phyloP scores from a whole-genome alignment of 2,888 invertebrate species.

The Zygaena filipendulae region DNA sequence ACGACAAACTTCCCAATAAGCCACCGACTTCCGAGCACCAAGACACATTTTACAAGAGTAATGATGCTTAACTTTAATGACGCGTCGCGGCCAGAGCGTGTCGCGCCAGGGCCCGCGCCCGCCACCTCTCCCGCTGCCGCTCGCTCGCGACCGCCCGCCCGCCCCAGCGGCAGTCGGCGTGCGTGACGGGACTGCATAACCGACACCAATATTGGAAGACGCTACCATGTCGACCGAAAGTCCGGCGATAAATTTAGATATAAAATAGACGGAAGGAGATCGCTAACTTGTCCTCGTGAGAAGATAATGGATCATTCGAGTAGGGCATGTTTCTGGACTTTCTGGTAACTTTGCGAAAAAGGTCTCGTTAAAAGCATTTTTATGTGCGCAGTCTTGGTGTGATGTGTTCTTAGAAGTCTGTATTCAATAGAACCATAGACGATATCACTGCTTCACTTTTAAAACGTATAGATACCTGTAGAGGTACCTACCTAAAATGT shows the following conservation, averaged over 20 bases:
- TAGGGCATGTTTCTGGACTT: too few relatives aligned
- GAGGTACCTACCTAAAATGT: too few relatives aligned
- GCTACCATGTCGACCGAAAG: constrained; percentile 50
- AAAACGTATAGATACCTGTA: too few relatives aligned
- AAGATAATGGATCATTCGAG: constrained; percentile 66
- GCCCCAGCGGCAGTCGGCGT: constrained; percentile 19
- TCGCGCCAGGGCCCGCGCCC: constrained; percentile 28
- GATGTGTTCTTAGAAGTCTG: constrained; percentile 35
- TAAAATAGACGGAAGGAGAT: constrained; percentile 68
- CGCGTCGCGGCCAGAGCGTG: constrained; percentile 45
- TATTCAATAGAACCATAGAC: too few relatives aligned
- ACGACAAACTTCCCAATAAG: constrained; percentile 58
- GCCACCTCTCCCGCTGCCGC: constrained; percentile 23
- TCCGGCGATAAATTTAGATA: constrained; percentile 68
- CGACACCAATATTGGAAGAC: constrained; percentile 54
- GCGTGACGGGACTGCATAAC: constrained; percentile 50
- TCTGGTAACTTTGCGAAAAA: constrained; percentile 59
- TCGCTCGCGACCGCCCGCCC: constrained; percentile 21
- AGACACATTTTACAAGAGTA: constrained; percentile 60
- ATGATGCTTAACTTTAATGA: constrained; percentile 68
- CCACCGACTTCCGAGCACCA: constrained; percentile 38
- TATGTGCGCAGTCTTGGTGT: constrained; percentile 57
- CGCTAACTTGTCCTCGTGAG: constrained; percentile 66
- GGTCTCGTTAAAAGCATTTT: constrained; percentile 58
- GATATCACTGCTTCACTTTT: too few relatives aligned